A percentile compares a stretch with the other conserved stretches of the same genome.
phyloP scores from a whole-genome alignment of 1,140 invertebrate species.

The Druon quercuslanigerum region DNA sequence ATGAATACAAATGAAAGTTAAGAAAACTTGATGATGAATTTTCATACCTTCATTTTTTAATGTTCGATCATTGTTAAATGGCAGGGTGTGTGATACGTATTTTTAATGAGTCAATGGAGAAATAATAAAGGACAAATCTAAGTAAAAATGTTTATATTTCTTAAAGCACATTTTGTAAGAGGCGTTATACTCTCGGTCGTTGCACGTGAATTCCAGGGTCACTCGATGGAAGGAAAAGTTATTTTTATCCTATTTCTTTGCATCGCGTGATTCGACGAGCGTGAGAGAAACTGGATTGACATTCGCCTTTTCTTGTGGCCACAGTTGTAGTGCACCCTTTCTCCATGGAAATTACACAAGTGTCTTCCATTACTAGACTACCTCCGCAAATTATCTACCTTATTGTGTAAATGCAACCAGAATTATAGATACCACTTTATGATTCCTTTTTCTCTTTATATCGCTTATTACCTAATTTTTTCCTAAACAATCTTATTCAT shows the following conservation, averaged over 20 bases:
- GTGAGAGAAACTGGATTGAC: constrained; percentile 36
- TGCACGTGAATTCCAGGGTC: constrained; percentile 29
- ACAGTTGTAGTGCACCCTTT: constrained; percentile 11
- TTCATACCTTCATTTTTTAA: not conserved
- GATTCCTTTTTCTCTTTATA: too few species aligned
- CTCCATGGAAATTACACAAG: not conserved
- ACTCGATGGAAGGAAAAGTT: constrained; percentile 23
- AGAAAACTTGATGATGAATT: not conserved
- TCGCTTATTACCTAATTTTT: too few species aligned
- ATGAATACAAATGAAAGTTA: constrained; percentile 1
- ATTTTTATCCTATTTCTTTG: constrained; percentile 34
- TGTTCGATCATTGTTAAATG: not conserved
- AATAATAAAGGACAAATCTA: not conserved
- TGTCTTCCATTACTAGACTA: not conserved
- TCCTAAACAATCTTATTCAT: not conserved
- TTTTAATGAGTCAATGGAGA: not conserved
- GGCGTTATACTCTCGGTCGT: not conserved
- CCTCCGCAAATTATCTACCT: not conserved
- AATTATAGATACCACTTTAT: too few species aligned
- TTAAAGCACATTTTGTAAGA: not conserved
- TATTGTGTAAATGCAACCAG: too few species aligned
- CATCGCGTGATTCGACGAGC: constrained; percentile 37
- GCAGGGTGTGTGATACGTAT: not conserved
- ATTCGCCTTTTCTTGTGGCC: constrained; percentile 20
- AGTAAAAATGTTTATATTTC: not conserved